Evolutionary conservation across 1,140 invertebrate species (phyloP).

Genomic region (Anastrepha ludens): DNA sequence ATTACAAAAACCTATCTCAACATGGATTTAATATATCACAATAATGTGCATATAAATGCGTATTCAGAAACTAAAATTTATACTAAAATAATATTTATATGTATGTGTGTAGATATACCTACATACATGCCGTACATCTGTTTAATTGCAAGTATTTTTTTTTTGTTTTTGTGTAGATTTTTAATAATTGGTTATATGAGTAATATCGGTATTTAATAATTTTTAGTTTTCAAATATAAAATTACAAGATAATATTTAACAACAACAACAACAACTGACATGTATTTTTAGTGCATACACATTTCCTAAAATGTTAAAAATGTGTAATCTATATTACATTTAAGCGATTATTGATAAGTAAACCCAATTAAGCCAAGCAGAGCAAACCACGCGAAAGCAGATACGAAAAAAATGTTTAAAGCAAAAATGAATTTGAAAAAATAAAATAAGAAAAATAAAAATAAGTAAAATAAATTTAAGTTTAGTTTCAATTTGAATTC

Average conservation of each 20-base stretch:
- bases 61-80: slow-evolving; percentile 2
- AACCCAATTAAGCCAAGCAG: neutral
- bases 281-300: neutral
- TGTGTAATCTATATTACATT: too few relatives aligned
- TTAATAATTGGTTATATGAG: neutral
- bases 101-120: too few relatives aligned
- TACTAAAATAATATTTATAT: neutral
- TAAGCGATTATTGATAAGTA: neutral
- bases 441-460: neutral
- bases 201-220: slow-evolving; percentile 1
- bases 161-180: neutral
- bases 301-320: too few relatives aligned
- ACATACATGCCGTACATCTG: neutral
- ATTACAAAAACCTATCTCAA: too few relatives aligned
- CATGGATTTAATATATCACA: too few relatives aligned
- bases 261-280: neutral
- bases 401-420: neutral
- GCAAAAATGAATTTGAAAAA: neutral
- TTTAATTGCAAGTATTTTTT: neutral
- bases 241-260: neutral
- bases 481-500: slow-evolving; percentile 22
- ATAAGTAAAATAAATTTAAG: neutral
- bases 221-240: neutral
- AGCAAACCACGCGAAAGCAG: slow-evolving; percentile 20
- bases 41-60: neutral